Base-by-base conservation (phyloP, 1,140 invertebrate species). In the Pseudomyrmex sp. region DNA sequence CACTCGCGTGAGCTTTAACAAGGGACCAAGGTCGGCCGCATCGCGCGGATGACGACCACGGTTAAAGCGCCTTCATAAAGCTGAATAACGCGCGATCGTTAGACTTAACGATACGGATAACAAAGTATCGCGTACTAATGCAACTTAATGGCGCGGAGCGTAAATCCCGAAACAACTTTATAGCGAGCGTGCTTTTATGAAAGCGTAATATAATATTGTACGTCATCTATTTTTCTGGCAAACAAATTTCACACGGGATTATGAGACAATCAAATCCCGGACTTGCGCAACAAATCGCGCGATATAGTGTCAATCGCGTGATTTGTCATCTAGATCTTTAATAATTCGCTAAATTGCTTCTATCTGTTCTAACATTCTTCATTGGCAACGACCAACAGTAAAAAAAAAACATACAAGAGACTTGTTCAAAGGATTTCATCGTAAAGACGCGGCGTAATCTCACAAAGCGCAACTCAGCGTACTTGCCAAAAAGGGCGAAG, bases 41-140 rank as follows among this genome's bases (percentile, higher is more conserved):
- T 35, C 35, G 35, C 23, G 35, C 23, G 75, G 63, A 70, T 72
- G 48, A 70, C 62, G 35, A 70, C 20, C 50, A 26, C 58, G 66
- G n/a, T 80, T 84, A 80, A 70, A 35, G 35, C 65, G 74, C 46
- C 65, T 54, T 50, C 65, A 52, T 80, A 70, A 84, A 84, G 35
- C 26, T 54, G 46, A 69, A 26, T 66, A 84, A 62, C 46, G 82
- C 66, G 50, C 58, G 56, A 70, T 80, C 75, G 66, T 84, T 80
- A 69, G 65, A 70, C 54, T 70, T 80, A 84, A 80, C 75, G 82
- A 70, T 73, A 75, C 48, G 73, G 62, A 56, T 84, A 35, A 84
- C 74, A 62, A 68, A 62, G 66, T 79, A 69, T 54, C 46, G 46
- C 44, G 62, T 35, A 76, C 74, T 66, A 44, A 58, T n/a, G 70